A percentile compares a stretch with the other conserved stretches of the same genome.
These are phyloP conservation scores for Mastigias papua DNA, from an alignment of 30 jellyfish, hydroid and myxozoan genomes.

Conservation along the genomic window DNA sequence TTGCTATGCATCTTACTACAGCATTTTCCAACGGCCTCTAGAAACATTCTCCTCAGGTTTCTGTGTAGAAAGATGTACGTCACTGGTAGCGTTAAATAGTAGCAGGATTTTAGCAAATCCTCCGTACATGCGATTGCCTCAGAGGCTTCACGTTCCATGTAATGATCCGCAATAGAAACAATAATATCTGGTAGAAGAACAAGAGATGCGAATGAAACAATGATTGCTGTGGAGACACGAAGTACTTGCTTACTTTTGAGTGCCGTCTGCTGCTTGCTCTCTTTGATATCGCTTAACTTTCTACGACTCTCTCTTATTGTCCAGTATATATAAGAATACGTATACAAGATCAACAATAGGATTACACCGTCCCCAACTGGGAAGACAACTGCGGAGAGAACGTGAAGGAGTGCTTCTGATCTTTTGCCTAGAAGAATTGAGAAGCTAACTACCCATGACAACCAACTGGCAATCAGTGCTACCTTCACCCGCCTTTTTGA, in stretches of 20 bases:
- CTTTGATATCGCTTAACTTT: not conserved
- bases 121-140: not conserved
- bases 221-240: not conserved
- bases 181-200: constrained; percentile 5
- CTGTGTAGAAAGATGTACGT: constrained; percentile 17
- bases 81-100: not conserved
- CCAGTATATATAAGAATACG: not conserved
- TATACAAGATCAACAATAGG: not conserved
- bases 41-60: not conserved
- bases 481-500: not conserved
- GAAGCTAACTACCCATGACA: not conserved
- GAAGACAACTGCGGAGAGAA: not conserved
- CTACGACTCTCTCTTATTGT: not conserved
- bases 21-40: not conserved
- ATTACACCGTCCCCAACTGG: not conserved
- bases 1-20: not conserved
- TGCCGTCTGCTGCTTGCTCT: not conserved
- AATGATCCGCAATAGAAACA: not conserved
- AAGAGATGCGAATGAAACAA: not conserved
- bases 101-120: not conserved
- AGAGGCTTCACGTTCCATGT: not conserved
- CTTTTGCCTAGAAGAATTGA: not conserved
- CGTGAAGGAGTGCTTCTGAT: not conserved
- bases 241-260: not conserved
- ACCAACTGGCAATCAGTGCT: not conserved